phyloP scores from a whole-genome alignment of 1,140 invertebrate genomes.

The Paraescarpia echinospica region DNA sequence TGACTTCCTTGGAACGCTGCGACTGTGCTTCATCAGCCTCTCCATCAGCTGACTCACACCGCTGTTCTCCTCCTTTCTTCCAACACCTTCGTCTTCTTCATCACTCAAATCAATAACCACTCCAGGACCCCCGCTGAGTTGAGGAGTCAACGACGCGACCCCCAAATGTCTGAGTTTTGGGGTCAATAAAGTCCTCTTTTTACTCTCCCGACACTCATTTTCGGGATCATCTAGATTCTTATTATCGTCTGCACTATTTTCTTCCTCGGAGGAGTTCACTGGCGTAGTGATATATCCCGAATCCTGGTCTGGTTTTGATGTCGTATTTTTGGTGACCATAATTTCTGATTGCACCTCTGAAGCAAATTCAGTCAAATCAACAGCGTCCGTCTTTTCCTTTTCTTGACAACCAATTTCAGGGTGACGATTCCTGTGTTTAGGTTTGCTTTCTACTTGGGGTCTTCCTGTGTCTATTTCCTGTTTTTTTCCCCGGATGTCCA shows the following conservation, averaged over 20 bases:
- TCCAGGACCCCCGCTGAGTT: constrained; percentile 12
- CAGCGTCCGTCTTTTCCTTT: not conserved
- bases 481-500: not conserved
- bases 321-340: not conserved
- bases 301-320: not conserved
- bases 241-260: constrained; percentile 19
- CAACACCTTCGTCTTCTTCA: constrained; percentile 9
- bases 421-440: not conserved
- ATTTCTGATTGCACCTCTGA: not conserved
- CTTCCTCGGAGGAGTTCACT: constrained; percentile 12
- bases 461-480: not conserved
- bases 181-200: not conserved
- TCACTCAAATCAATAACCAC: constrained; percentile 21
- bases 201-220: not conserved
- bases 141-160: not conserved
- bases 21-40: constrained; percentile 33
- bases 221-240: not conserved
- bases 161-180: not conserved
- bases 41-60: constrained; percentile 37
- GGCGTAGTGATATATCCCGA: constrained; percentile 16
- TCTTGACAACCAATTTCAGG: not conserved
- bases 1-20: constrained; percentile 31
- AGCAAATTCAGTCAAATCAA: not conserved
- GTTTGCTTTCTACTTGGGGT: not conserved
- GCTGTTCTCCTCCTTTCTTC: constrained; percentile 12